phyloP scores from a whole-genome alignment of 1,140 invertebrate species.

The Xylocopa sonorina region DNA sequence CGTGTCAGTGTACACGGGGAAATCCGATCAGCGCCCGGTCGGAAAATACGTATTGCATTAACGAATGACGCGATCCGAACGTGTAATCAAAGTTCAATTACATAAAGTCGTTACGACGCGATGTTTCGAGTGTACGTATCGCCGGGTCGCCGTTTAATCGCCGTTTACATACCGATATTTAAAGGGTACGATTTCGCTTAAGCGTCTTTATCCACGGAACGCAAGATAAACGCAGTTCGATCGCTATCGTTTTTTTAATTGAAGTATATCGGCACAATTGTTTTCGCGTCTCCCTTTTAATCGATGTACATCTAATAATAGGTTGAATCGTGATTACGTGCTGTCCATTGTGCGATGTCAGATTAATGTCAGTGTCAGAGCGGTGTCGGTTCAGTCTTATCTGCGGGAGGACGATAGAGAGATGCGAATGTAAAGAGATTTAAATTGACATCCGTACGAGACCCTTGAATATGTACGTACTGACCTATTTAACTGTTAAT shows the following conservation, averaged over 20 bases:
- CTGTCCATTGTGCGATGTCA: background rate
- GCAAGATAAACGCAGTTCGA: no score
- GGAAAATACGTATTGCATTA: constrained; percentile 28
- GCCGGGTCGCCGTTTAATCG: background rate
- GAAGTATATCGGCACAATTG: background rate
- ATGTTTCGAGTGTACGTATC: background rate
- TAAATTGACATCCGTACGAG: no score
- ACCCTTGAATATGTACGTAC: no score
- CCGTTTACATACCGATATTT: background rate
- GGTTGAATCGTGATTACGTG: background rate
- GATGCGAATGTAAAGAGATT: no score
- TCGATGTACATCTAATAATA: background rate
- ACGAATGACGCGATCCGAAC: background rate
- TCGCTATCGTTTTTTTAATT: background rate
- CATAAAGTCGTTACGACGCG: constrained; percentile 4
- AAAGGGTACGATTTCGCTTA: background rate
- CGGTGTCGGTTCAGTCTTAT: no score
- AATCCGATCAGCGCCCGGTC: background rate
- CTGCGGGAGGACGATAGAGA: no score
- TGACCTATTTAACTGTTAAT: background rate
- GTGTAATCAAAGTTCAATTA: constrained; percentile 39
- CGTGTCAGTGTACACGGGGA: background rate
- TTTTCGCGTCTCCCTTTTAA: background rate
- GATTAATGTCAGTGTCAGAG: no score
- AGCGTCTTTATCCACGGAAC: background rate